Base-by-base conservation (phyloP, 2,797 vertebrate species). In the Pampus argenteus region DNA sequence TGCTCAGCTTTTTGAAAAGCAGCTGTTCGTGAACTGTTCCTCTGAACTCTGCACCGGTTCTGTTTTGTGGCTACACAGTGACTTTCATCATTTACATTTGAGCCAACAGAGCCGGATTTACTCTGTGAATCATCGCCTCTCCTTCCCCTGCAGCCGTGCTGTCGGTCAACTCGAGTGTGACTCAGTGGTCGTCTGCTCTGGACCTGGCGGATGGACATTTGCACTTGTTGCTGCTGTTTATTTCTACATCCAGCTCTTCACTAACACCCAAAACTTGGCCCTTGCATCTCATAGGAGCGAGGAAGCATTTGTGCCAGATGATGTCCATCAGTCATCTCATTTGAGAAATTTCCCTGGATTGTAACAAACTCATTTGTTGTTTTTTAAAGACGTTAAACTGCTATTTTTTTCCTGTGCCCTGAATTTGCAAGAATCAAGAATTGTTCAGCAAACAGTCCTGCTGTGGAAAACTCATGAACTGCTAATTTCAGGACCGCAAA, bases 321-420 rank as follows among this genome's bases (percentile, higher is more conserved):
- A 45, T 28, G 18, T 42, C 42, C 20, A 17, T 14, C n/a, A 6
- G 20, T 0, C 23, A 7, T 34, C 13, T 64, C 6, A 9, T 66
- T 58, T 63, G 66, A 42, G 23, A n/a, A 9, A 1, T 47, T 49
- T 45, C 6, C 5, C n/a, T 81, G 83, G 80, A 85, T 67, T 76
- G 50, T 62, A 62, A 56, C 2, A 57, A 18, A 17, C 22, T 36
- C n/a, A 6, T 29, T 17, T 79, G 71, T 74, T 85, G 58, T 49
- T 69, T 66, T 79, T 52, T 13, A 74, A 52, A 64, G 52, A 73
- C 56, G 57, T 26, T 15, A 51, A 6, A 26, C 29, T 14, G 4
- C 25, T 9, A 36, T 15, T 5, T n/a, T 67, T 1, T 1, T 5
- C 9, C 18, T 0, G 7, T 52, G 36, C 18, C 18, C 22, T 22